Percentiles rank a stretch among this genome's conserved stretches.
Evolutionary conservation across 2,113 vertebrate genomes (phyloP).

Genomic region (Jacana jacana): DNA sequence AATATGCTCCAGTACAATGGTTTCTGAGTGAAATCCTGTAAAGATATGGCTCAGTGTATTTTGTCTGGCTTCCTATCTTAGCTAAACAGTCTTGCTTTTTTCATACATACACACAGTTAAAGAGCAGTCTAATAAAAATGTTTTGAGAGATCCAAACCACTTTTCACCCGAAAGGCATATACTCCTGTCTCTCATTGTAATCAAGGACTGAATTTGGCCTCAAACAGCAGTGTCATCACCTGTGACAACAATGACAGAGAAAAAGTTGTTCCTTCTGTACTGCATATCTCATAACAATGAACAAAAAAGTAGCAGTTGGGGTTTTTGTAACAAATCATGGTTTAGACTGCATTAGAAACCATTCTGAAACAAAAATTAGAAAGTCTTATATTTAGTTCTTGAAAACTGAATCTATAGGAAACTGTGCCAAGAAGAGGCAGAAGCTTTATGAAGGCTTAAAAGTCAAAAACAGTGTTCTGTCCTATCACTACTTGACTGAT

Average conservation of each 20-base stretch:
- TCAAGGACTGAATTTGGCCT: not conserved
- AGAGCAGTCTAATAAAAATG: conserved; percentile 5
- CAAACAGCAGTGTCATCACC: not conserved
- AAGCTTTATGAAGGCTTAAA: conserved; percentile 34
- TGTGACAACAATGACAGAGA: conserved; percentile 13
- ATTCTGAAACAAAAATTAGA: conserved; percentile 39
- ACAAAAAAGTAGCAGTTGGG: not conserved
- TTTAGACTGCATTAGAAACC: not conserved
- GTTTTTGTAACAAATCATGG: not conserved
- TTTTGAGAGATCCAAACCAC: not conserved
- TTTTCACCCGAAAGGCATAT: not conserved
- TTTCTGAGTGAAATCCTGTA: not conserved
- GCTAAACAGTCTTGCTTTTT: not conserved
- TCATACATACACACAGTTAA: not conserved
- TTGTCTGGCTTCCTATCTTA: not conserved
- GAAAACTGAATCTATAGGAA: conserved; percentile 30
- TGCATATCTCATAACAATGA: not conserved
- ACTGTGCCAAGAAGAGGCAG: not conserved
- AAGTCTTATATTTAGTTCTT: not conserved
- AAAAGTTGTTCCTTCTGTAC: not conserved
- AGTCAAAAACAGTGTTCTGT: not conserved
- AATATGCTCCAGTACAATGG: not conserved
- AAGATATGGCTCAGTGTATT: not conserved
- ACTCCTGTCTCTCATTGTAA: not conserved
- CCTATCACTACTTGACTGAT: conserved; percentile 1